These are phyloP conservation scores for Nyctereutes procyonoides DNA, from an alignment of 2,113 vertebrate genomes.

Conservation along the genomic window DNA sequence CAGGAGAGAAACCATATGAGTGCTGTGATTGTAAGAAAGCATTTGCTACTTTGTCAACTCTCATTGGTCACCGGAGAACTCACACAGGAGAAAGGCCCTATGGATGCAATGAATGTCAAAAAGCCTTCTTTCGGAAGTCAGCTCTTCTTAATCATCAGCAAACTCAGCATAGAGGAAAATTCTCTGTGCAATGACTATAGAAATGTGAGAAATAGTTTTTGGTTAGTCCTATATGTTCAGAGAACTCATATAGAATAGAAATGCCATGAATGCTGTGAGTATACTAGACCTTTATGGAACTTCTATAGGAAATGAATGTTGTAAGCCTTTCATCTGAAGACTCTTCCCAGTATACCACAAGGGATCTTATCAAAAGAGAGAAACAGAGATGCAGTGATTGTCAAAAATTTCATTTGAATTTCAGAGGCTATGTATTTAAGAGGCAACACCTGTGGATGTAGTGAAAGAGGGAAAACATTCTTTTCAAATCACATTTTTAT, in stretches of 20 bases:
- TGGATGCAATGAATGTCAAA: background rate
- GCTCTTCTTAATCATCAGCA: conserved; percentile 1
- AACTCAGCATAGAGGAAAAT: background rate
- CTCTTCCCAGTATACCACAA: background rate
- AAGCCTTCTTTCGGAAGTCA: conserved; percentile 19
- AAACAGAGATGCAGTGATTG: background rate
- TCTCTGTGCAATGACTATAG: background rate
- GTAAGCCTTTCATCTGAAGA: background rate
- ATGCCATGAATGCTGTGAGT: background rate
- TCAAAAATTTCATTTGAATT: background rate
- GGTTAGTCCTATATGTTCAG: background rate
- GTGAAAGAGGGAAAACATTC: background rate
- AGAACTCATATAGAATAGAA: background rate
- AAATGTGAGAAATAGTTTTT: background rate
- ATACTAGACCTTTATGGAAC: background rate
- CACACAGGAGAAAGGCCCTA: conserved; percentile 27
- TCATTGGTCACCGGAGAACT: conserved; percentile 13
- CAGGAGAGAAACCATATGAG: background rate
- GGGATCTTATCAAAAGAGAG: background rate
- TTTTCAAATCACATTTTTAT: background rate
- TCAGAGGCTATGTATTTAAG: background rate
- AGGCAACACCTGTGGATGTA: background rate
- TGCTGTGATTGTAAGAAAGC: background rate
- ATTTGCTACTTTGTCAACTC: conserved; percentile 20
- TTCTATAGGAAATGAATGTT: background rate